Evolutionary conservation across 1,140 invertebrate species (phyloP).

Genomic region (Caerostris darwini): DNA sequence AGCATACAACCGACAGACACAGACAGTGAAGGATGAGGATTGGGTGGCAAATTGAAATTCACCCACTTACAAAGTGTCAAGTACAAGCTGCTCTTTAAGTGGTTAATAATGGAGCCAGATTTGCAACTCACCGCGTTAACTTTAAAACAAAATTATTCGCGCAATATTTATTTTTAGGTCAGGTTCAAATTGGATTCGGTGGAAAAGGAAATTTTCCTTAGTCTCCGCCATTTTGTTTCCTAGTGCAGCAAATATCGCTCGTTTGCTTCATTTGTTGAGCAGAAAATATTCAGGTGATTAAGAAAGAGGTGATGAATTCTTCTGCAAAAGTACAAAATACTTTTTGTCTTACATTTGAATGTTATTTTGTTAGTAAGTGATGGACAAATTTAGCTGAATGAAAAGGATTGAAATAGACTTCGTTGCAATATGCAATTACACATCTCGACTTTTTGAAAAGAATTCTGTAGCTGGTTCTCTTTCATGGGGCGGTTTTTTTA

Average conservation of each 20-base stretch:
- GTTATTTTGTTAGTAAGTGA: neutral
- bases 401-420: neutral
- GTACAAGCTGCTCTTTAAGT: constrained; percentile 68
- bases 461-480: no score
- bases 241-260: neutral
- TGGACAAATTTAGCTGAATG: neutral
- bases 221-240: neutral
- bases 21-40: constrained; percentile 59
- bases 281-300: neutral
- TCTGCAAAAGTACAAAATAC: neutral
- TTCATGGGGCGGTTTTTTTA: no score
- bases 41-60: constrained; percentile 67
- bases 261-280: neutral
- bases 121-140: constrained; percentile 27
- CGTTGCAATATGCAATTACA: neutral
- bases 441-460: no score
- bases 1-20: neutral
- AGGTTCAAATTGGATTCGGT: constrained; percentile 60
- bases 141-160: constrained; percentile 52
- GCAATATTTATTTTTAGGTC: constrained; percentile 69
- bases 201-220: constrained; percentile 24
- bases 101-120: constrained; percentile 71
- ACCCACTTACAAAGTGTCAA: constrained; percentile 73
- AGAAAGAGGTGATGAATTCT: constrained; percentile 20
- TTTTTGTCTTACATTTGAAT: neutral